Evolutionary conservation across 2,888 invertebrate species (phyloP), one percentile per base, ranked within the genome.

Genomic region (Tetranychus piercei): DNA sequence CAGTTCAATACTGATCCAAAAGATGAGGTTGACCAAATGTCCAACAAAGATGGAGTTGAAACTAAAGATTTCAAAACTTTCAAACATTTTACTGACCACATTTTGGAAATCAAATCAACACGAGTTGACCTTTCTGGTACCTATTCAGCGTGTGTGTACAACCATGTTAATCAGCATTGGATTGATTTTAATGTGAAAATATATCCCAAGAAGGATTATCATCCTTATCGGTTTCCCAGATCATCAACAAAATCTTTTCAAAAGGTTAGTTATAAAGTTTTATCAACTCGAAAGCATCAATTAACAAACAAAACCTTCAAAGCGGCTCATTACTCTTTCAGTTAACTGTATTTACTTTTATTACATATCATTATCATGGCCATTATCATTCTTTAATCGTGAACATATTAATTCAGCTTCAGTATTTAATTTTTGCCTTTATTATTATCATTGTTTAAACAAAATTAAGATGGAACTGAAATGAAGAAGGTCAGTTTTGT

Each of bases 61-160:
- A 71, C 70, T 34, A 71, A 64, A 34, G 44, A 72, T 67, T 72
- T 45, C 72, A 72, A 69, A 8, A 73, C 66, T 11, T 75, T 75
- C 67, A 72, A 75, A 69, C 73, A 64, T 6, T 72, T 72, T 43
- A 75, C 75, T 55, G 73, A 75, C n/a, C 76, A 78, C 74, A 77
- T 78, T 44, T 77, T 80, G 45, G 78, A 80, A 72, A 77, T 80
- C 44, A 80, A 79, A 74, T 78, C 78, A 67, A 77, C 79, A 4
- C 76, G 77, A 67, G 76, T 77, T 67, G 72, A 76, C 22, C 81
- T 80, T 73, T 78, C 79, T 69, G 83, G 82, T 67, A 80, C 79
- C 69, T 83, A 82, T 78, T 80, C 81, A 34, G 79, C 82, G 23
- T 77, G 79, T 8, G 77, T 78, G 18, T 79, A 77, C 70, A 78